Evolutionary conservation across 1,140 invertebrate species (phyloP).

Genomic region (Teleogryllus occipitalis): DNA sequence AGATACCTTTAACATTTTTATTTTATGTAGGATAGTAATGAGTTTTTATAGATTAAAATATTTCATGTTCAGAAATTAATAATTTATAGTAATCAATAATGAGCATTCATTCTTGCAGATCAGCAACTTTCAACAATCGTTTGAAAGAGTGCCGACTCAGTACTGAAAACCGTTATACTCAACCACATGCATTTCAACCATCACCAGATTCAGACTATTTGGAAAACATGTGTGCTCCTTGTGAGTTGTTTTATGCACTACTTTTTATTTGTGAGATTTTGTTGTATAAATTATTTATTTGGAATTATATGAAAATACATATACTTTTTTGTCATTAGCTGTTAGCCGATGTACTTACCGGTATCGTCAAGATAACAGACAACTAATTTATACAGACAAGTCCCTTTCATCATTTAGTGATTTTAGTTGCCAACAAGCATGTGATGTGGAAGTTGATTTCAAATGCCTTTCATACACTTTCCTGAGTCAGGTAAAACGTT

Average conservation of each 20-base stretch:
- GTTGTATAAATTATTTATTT: neutral
- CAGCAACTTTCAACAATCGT: constrained; percentile 39
- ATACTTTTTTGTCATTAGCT: constrained; percentile 10
- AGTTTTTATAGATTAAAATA: too few relatives aligned
- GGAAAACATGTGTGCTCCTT: constrained; percentile 43
- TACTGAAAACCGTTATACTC: constrained; percentile 36
- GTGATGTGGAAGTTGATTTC: constrained; percentile 41
- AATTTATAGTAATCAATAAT: too few relatives aligned
- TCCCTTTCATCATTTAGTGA: constrained; percentile 35
- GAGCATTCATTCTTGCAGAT: constrained; percentile 26
- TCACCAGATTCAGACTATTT: constrained; percentile 39
- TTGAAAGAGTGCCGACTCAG: constrained; percentile 39
- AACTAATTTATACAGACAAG: constrained; percentile 40
- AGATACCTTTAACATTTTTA: too few relatives aligned
- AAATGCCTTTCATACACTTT: constrained; percentile 44
- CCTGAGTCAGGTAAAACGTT: constrained; percentile 34
- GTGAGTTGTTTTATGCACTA: constrained; percentile 29
- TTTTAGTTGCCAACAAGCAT: constrained; percentile 38
- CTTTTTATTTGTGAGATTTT: neutral
- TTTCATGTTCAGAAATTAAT: too few relatives aligned
- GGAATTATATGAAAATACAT: too few relatives aligned
- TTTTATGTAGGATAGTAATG: too few relatives aligned
- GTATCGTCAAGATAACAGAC: constrained; percentile 34
- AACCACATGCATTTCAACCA: constrained; percentile 32
- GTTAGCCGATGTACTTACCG: constrained; percentile 32